Evolutionary conservation across 2,888 invertebrate genomes (phyloP).

Genomic region (Syrista parreyssii): DNA sequence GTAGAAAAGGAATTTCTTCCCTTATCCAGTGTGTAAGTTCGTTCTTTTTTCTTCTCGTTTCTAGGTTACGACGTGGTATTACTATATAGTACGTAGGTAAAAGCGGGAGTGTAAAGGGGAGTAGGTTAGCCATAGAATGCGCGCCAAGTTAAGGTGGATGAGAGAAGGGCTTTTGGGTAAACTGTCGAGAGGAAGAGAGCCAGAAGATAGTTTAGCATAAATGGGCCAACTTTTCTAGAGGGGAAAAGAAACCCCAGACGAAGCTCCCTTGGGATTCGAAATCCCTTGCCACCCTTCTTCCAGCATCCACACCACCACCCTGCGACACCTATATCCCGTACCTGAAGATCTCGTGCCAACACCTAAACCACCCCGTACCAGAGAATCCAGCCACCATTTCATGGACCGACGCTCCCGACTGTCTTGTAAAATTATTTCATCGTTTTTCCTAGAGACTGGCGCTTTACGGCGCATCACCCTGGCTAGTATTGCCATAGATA

Average conservation of each 20-base stretch:
- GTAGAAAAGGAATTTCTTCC: not conserved
- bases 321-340: not conserved
- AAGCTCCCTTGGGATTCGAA: slow-evolving; percentile 32
- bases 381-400: slow-evolving; percentile 26
- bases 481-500: not conserved
- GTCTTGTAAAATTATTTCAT: slow-evolving; percentile 42
- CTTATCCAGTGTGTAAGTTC: not conserved
- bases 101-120: not conserved
- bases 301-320: not conserved
- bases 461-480: not conserved
- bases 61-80: not conserved
- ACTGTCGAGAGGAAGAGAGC: not conserved
- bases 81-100: not conserved
- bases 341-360: not conserved
- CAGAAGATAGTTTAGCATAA: slow-evolving; percentile 51
- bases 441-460: slow-evolving; percentile 9
- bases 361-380: not conserved
- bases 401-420: slow-evolving; percentile 40
- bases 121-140: not conserved
- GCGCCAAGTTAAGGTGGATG: not conserved
- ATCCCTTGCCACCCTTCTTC: not conserved
- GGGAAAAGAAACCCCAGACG: slow-evolving; percentile 29
- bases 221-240: slow-evolving; percentile 51
- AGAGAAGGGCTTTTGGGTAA: not conserved
- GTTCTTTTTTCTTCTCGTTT: not conserved